Base-by-base conservation (phyloP, 1,140 invertebrate species). In the Sinonovacula constricta region DNA sequence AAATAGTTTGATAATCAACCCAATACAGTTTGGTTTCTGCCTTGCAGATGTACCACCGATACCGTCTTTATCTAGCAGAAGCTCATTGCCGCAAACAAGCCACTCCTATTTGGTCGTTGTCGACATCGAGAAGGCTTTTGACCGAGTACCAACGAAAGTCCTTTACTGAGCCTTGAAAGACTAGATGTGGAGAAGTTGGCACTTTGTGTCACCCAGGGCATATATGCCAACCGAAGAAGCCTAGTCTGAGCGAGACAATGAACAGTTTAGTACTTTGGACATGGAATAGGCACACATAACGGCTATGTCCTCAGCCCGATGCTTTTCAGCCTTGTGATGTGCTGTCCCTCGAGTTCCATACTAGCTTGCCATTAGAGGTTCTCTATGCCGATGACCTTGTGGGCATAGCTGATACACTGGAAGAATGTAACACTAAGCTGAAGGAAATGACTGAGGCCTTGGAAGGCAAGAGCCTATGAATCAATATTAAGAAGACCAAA, bases 11-110 rank as follows among this genome's bases (percentile, higher is more conserved):
- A 24, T 63, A 22, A 74, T 65, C 15, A 18, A 74, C 26, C 14
- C 5, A 5, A 74, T 63, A 49, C 59, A 63, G 60, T 65, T 74
- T 53, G 54, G 71, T 63, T 74, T 51, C 3, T 74, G 24, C 56
- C 71, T 51, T 14, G 71, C 15, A 22, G 57, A 18, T 45, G 34
- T 51, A 74, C 39, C 18, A 31, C 49, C 24, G 71, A 74, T 71
- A 56, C 69, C 15, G 60, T 60, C 7, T 59, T 71, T 36, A 33
- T 60, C 36, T 5, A 28, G 18, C 51, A 30, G 18, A 26, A 69
- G 45, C 26, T 69, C 51, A 26, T 56, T 4, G 45, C n/a, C 15
- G 66, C 28, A 33, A 69, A 69, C 49, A 69, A 56, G 28, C 45
- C 22, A 34, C 45, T 53, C 15, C n/a, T 69, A 69, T 31, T 14